phyloP scores from a whole-genome alignment of 37 sponge, comb jelly and placozoan species.

The Chondrilla cf. caribensis region DNA sequence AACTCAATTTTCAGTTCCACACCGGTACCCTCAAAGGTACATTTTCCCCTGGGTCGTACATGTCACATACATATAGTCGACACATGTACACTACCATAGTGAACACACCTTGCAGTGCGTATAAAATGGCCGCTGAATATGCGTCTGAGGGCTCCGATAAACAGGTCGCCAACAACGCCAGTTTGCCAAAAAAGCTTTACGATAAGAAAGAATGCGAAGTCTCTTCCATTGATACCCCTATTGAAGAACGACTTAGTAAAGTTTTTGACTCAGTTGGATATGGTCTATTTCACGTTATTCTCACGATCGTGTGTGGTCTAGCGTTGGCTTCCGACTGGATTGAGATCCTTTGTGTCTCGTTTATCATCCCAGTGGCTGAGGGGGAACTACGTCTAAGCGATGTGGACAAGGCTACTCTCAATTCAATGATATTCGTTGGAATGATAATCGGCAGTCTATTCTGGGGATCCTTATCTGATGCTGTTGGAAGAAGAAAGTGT shows the following conservation, averaged over 20 bases:
- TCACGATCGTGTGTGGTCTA: constrained; percentile 55
- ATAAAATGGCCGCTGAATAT: too few species aligned
- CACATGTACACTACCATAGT: too few species aligned
- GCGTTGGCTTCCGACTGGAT: constrained; percentile 72
- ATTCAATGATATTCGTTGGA: constrained; percentile 75
- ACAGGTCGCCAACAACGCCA: too few species aligned
- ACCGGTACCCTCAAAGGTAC: too few species aligned
- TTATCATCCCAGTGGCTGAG: constrained; percentile 40
- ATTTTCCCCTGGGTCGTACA: too few species aligned
- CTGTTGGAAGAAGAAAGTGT: constrained; percentile 68
- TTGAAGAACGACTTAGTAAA: not conserved
- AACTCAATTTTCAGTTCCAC: too few species aligned
- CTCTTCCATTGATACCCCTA: too few species aligned
- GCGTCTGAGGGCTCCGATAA: too few species aligned
- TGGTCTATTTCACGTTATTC: constrained; percentile 58
- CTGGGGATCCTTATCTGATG: constrained; percentile 86
- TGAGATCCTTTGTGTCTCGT: constrained; percentile 67
- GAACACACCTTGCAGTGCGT: too few species aligned
- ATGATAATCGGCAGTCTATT: constrained; percentile 92
- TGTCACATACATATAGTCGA: too few species aligned
- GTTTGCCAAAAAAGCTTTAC: too few species aligned
- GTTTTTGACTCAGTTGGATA: constrained; percentile 41
- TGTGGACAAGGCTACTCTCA: constrained; percentile 47
- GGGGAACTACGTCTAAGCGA: constrained; percentile 14
- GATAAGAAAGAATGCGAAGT: too few species aligned